A percentile compares a stretch with the other conserved stretches of the same genome.
Conservation (phyloP, 35 echinoderm and acorn worm species). For the Apostichopus californicus region DNA sequence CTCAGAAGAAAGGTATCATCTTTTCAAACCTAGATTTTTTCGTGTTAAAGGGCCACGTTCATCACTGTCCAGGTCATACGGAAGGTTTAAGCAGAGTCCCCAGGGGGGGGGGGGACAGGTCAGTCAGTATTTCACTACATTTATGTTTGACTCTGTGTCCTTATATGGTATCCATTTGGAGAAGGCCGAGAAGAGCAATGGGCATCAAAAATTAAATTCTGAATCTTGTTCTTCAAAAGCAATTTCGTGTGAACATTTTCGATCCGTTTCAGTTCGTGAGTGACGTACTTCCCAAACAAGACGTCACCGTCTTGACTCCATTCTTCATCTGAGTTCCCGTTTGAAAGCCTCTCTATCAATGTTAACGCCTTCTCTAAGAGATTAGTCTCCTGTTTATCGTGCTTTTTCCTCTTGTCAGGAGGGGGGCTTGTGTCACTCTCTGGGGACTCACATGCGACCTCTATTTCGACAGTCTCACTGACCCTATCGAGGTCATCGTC, state of each 20-base stretch:
- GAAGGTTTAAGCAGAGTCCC: too few species aligned
- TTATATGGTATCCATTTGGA: not conserved
- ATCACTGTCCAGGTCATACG: too few species aligned
- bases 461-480: not conserved
- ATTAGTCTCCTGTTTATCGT: not conserved
- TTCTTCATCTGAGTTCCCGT: not conserved
- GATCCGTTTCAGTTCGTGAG: constrained; percentile 11
- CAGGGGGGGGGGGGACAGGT: too few species aligned
- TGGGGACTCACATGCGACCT: not conserved
- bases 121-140: too few species aligned
- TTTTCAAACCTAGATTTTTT: too few species aligned
- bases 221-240: constrained; percentile 11
- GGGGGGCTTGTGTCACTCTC: not conserved
- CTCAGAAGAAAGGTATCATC: too few species aligned
- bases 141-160: too few species aligned
- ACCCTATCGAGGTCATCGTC: not conserved
- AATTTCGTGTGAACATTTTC: constrained; percentile 12
- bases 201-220: constrained; percentile 27
- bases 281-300: constrained; percentile 22
- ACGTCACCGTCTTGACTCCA: constrained; percentile 3
- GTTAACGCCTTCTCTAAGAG: constrained; percentile 3
- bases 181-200: not conserved
- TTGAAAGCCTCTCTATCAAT: not conserved
- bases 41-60: too few species aligned
- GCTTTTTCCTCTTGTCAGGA: constrained; percentile 11